These are phyloP conservation scores for Pardalotus punctatus DNA, from an alignment of 2,113 vertebrate species.

Conservation along the genomic window DNA sequence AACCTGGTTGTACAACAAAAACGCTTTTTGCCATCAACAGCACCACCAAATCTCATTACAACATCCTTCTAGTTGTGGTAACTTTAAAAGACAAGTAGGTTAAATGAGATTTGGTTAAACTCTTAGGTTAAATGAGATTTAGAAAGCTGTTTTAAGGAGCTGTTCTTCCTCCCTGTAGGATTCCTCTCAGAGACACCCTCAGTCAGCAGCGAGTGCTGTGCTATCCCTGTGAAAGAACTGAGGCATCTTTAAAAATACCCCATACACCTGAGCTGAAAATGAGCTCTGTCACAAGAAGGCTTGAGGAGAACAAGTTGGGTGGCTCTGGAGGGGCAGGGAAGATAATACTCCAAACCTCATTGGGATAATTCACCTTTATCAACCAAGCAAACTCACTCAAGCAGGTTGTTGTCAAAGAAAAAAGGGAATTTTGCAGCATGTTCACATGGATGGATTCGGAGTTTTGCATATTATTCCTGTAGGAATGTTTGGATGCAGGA, in stretches of 20 bases:
- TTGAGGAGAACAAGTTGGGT: neutral
- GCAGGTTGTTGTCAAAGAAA: neutral
- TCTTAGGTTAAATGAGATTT: neutral
- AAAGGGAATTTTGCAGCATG: neutral
- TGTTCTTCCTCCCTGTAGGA: neutral
- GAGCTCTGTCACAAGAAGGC: neutral
- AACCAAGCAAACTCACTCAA: neutral
- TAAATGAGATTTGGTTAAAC: neutral
- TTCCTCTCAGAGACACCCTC: neutral
- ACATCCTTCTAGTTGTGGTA: neutral
- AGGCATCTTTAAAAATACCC: neutral
- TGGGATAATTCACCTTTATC: neutral
- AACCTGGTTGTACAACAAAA: neutral
- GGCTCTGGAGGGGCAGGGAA: neutral
- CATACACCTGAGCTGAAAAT: neutral
- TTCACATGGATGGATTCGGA: neutral
- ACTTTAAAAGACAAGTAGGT: neutral
- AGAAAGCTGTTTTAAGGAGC: neutral
- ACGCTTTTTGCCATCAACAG: neutral
- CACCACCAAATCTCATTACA: neutral
- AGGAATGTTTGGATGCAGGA: neutral
- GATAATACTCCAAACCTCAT: fast-evolving
- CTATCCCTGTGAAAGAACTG: neutral
- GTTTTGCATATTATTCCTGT: neutral
- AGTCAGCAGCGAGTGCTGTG: neutral